A percentile compares a stretch with the other conserved stretches of the same genome.
Evolutionary conservation across 2,888 invertebrate species (phyloP).

Genomic region (Galerucella calmariensis): DNA sequence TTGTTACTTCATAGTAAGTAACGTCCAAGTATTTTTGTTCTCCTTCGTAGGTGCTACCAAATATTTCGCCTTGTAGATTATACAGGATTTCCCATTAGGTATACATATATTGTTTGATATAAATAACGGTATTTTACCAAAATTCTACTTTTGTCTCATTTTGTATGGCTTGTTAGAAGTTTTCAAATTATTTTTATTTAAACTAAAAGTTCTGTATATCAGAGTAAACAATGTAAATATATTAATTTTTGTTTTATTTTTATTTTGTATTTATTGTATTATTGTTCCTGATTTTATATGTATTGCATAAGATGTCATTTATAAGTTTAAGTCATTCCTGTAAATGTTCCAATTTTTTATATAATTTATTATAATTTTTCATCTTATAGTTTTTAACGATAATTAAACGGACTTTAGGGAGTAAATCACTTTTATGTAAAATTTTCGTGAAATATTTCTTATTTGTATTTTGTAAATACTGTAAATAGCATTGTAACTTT

Average conservation of each 20-base stretch:
- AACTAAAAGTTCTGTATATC: conserved; percentile 54
- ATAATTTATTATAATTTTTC: conserved; percentile 37
- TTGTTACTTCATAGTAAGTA: too few species aligned
- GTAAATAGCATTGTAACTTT: conserved; percentile 32
- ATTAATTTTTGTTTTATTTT: conserved; percentile 60
- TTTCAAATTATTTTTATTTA: conserved; percentile 61
- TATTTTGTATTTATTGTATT: conserved; percentile 63
- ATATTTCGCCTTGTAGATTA: too few species aligned
- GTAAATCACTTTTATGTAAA: conserved; percentile 28
- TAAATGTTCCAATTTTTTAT: conserved; percentile 28
- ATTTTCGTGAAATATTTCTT: conserved; percentile 21
- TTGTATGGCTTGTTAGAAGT: conserved; percentile 56
- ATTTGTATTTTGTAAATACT: conserved; percentile 38
- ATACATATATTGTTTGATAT: too few species aligned
- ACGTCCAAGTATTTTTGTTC: too few species aligned
- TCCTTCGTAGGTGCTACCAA: too few species aligned
- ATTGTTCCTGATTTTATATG: conserved; percentile 63
- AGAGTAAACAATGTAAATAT: conserved; percentile 56
- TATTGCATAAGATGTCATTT: conserved; percentile 47
- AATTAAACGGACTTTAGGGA: conserved; percentile 9
- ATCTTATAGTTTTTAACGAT: conserved; percentile 18
- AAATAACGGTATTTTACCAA: background rate
- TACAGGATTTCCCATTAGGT: too few species aligned
- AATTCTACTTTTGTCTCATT: conserved; percentile 31
- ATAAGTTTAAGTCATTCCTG: conserved; percentile 30